Evolutionary conservation across 2,888 invertebrate genomes (phyloP).

Genomic region (Cynaeus angustus): DNA sequence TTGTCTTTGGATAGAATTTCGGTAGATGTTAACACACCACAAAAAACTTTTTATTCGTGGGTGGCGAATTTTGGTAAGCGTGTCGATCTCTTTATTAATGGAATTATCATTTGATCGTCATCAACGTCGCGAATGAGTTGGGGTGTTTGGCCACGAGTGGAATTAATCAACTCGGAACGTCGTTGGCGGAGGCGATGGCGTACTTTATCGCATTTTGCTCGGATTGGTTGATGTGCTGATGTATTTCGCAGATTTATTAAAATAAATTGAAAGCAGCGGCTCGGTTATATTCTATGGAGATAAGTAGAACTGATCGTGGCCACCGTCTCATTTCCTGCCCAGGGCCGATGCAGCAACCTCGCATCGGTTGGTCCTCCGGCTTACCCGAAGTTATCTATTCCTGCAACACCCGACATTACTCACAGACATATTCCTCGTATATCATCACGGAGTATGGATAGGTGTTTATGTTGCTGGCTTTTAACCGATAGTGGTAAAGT

Average conservation of each 20-base stretch:
- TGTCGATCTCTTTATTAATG: slow-evolving; percentile 40
- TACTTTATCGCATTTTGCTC: slow-evolving; percentile 66
- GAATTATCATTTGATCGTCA: slow-evolving; percentile 36
- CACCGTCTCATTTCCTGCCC: slow-evolving; percentile 65
- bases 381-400: slow-evolving; percentile 46
- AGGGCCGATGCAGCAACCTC: slow-evolving; percentile 45
- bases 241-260: slow-evolving; percentile 72
- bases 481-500: slow-evolving; percentile 14
- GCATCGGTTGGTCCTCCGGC: slow-evolving; percentile 44
- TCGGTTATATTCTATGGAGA: slow-evolving; percentile 67
- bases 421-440: slow-evolving; percentile 52
- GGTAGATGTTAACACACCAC: too few species aligned
- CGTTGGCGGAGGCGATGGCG: slow-evolving; percentile 31
- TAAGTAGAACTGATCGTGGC: slow-evolving; percentile 65
- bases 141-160: slow-evolving; percentile 31
- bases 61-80: slow-evolving; percentile 13
- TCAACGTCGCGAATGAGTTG: slow-evolving; percentile 34
- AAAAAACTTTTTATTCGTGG: slow-evolving; percentile 4
- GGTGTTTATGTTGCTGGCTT: slow-evolving; percentile 45
- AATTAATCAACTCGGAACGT: slow-evolving; percentile 40
- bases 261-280: slow-evolving; percentile 71
- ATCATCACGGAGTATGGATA: slow-evolving; percentile 49
- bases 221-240: slow-evolving; percentile 69
- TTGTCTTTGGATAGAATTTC: too few species aligned
- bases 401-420: slow-evolving; percentile 54